Evolutionary conservation across 2,888 invertebrate species (phyloP).

Genomic region (Pogonocherus hispidulus): DNA sequence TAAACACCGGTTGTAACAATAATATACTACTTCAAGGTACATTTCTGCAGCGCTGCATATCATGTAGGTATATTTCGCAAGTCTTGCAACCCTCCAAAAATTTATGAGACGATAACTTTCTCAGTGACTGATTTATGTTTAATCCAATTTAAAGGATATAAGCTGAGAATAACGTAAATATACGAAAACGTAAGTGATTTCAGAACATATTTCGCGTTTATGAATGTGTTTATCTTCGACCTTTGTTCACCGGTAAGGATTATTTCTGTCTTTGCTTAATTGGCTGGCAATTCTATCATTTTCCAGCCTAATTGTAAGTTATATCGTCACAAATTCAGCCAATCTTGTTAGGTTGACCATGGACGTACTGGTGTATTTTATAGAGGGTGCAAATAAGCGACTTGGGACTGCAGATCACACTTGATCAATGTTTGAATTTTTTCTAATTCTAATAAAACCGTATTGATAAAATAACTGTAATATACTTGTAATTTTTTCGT

Average conservation of each 20-base stretch:
- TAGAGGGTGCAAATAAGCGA: not conserved
- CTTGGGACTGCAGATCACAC: not conserved
- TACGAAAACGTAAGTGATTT: constrained; percentile 35
- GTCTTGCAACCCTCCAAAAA: not conserved
- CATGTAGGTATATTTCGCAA: not conserved
- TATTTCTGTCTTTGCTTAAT: constrained; percentile 45
- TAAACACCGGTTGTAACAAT: too few relatives aligned
- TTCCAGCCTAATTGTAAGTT: constrained; percentile 59
- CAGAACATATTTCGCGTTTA: constrained; percentile 30
- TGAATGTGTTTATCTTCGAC: constrained; percentile 31
- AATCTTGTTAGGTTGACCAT: constrained; percentile 46
- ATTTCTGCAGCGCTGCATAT: too few relatives aligned
- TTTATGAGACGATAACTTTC: constrained; percentile 8
- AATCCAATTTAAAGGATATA: constrained; percentile 35
- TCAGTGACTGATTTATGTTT: constrained; percentile 26
- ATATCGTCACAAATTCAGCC: constrained; percentile 51
- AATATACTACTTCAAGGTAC: too few relatives aligned
- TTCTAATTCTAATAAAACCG: too few relatives aligned
- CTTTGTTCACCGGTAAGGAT: constrained; percentile 19
- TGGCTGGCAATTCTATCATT: constrained; percentile 49
- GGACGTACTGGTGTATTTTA: not conserved
- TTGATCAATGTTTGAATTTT: too few relatives aligned
- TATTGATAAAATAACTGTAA: too few relatives aligned
- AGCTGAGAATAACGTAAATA: constrained; percentile 28
- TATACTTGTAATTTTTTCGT: not conserved